Evolutionary conservation across 2,113 vertebrate species (phyloP).

Genomic region (Cyprinodon brontotheroides): DNA sequence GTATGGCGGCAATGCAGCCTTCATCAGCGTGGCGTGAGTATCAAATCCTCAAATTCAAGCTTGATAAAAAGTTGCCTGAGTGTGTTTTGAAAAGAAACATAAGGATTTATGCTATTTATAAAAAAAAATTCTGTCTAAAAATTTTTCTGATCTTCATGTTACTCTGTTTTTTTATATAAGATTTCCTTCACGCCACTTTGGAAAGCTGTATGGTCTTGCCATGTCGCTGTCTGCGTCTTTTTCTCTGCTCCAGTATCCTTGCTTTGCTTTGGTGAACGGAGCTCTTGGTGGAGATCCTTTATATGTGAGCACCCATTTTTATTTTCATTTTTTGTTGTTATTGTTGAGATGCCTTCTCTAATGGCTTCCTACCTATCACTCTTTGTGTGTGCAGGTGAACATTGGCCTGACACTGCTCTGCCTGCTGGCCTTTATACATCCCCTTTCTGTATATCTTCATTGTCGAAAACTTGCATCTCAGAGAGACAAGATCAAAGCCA

Average conservation of each 20-base stretch:
- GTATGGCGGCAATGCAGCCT: conserved; percentile 88
- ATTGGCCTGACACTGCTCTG: conserved; percentile 77
- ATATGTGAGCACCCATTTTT: conserved; percentile 77
- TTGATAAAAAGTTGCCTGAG: not conserved
- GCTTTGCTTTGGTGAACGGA: conserved; percentile 82
- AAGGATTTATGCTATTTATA: too few relatives aligned
- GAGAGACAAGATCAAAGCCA: conserved; percentile 19
- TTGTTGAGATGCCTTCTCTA: not conserved
- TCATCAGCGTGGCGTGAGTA: conserved; percentile 91
- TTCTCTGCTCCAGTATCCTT: conserved; percentile 88
- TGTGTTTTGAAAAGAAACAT: too few relatives aligned
- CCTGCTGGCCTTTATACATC: conserved; percentile 84
- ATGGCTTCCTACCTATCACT: not conserved
- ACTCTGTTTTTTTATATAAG: too few relatives aligned
- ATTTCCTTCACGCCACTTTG: conserved; percentile 88
- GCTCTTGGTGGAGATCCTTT: conserved; percentile 78
- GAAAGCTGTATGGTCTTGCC: conserved; percentile 87
- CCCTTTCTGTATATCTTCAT: conserved; percentile 79
- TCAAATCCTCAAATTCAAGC: not conserved
- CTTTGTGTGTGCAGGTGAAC: conserved; percentile 81
- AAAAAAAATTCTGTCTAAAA: too few relatives aligned
- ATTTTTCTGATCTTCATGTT: too few relatives aligned
- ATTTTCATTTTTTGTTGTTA: not conserved
- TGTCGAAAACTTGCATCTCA: conserved; percentile 59
- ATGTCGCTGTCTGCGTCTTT: conserved; percentile 87